Evolutionary conservation across 2,113 vertebrate species (phyloP).

Genomic region (Nothoprocta pentlandii): DNA sequence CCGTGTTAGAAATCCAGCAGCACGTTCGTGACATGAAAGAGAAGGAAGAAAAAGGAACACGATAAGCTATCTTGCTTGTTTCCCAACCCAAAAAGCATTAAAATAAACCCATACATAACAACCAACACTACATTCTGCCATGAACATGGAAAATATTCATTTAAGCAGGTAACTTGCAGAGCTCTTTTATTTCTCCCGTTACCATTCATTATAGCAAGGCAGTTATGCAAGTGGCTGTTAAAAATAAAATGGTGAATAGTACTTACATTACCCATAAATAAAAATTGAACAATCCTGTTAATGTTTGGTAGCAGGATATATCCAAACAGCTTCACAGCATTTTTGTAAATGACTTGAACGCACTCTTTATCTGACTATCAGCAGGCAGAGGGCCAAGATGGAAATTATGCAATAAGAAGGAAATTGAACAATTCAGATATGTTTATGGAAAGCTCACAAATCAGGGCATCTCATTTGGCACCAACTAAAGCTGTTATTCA

Average conservation of each 20-base stretch:
- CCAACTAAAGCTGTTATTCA: constrained; percentile 76
- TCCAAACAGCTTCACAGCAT: constrained; percentile 47
- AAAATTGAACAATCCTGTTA: constrained; percentile 61
- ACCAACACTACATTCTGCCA: background rate
- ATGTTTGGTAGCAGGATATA: constrained; percentile 53
- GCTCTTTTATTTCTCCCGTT: background rate
- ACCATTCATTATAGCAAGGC: constrained; percentile 48
- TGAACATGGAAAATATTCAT: background rate
- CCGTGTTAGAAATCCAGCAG: constrained; percentile 30
- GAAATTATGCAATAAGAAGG: constrained; percentile 79
- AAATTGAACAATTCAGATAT: constrained; percentile 81
- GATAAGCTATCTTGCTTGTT: constrained; percentile 26
- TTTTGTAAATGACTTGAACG: constrained; percentile 75
- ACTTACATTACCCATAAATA: constrained; percentile 46
- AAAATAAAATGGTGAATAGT: constrained; percentile 32
- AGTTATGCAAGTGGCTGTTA: constrained; percentile 45
- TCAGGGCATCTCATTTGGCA: constrained; percentile 76
- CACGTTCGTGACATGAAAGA: constrained; percentile 38
- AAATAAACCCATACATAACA: constrained; percentile 13
- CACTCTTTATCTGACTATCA: constrained; percentile 77
- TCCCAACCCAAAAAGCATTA: background rate
- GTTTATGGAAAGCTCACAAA: constrained; percentile 75
- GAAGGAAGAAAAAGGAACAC: constrained; percentile 45
- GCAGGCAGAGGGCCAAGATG: constrained; percentile 65
- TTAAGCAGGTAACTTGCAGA: constrained; percentile 17